A percentile compares a stretch with the other conserved stretches of the same genome.
Conservation (phyloP, 2,888 invertebrate genomes). For the Drosophila nigricruria region DNA sequence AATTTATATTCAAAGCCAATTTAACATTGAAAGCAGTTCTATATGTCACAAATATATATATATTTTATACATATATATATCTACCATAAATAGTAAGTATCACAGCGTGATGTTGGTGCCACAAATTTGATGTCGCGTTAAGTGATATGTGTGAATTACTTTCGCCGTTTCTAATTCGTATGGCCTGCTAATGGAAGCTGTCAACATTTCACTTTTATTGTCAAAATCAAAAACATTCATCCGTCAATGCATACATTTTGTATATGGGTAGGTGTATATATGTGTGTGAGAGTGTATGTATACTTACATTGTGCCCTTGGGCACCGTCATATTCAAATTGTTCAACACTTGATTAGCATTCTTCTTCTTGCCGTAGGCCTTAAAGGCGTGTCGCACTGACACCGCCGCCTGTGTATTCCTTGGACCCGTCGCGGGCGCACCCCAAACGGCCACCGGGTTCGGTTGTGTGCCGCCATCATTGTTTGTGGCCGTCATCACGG, state of each 20-base stretch:
- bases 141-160: slow-evolving; percentile 61
- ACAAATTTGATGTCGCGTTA: slow-evolving; percentile 13
- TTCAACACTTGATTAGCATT: slow-evolving; percentile 94
- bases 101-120: slow-evolving; percentile 14
- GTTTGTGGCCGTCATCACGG: slow-evolving; percentile 83
- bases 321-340: slow-evolving; percentile 96
- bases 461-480: slow-evolving; percentile 84
- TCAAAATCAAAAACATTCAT: slow-evolving; percentile 10
- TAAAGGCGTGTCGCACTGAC: slow-evolving; percentile 94
- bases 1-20: slow-evolving; percentile 16
- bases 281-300: neutral
- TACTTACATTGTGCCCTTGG: slow-evolving; percentile 97
- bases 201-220: slow-evolving; percentile 63
- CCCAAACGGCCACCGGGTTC: slow-evolving; percentile 85
- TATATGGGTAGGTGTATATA: neutral
- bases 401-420: slow-evolving; percentile 90
- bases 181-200: slow-evolving; percentile 52
- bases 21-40: slow-evolving; percentile 28
- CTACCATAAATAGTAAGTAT: neutral
- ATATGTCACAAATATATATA: neutral
- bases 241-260: neutral
- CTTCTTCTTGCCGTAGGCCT: slow-evolving; percentile 95
- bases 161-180: slow-evolving; percentile 57
- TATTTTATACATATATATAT: neutral
- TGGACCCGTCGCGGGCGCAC: slow-evolving; percentile 81